These are phyloP conservation scores for Zygothrica quintamaculata DNA, from an alignment of 2,888 invertebrate species.

Conservation along the genomic window DNA sequence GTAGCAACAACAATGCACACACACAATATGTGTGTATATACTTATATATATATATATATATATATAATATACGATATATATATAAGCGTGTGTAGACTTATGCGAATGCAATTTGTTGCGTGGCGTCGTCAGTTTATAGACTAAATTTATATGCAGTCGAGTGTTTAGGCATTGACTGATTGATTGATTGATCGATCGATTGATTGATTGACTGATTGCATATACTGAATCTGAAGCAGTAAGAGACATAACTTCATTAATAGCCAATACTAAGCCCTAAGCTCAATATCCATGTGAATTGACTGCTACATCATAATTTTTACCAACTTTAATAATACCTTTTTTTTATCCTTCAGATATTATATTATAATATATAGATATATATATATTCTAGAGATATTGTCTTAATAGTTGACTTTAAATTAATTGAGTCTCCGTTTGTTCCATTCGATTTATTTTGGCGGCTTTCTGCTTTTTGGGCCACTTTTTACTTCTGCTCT, in stretches of 20 bases:
- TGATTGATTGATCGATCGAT: slow-evolving; percentile 54
- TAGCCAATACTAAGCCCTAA: too few relatives aligned
- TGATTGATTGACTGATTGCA: slow-evolving; percentile 49
- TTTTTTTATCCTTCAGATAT: too few relatives aligned
- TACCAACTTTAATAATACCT: too few relatives aligned
- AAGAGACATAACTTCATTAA: background rate
- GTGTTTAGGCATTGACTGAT: slow-evolving; percentile 65
- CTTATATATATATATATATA: slow-evolving; percentile 3
- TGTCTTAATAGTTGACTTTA: too few relatives aligned
- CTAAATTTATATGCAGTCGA: slow-evolving; percentile 71
- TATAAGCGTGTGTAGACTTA: too few relatives aligned
- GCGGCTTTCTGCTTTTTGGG: background rate
- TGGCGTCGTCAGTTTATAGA: slow-evolving; percentile 64
- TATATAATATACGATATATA: background rate
- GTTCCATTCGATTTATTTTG: background rate
- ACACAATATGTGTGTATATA: background rate
- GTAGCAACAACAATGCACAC: slow-evolving; percentile 1
- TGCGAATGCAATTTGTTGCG: slow-evolving; percentile 69
- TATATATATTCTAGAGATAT: too few relatives aligned
- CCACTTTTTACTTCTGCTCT: slow-evolving; percentile 3
- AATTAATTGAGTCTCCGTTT: background rate
- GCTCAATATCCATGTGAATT: too few relatives aligned
- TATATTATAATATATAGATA: too few relatives aligned
- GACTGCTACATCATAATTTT: too few relatives aligned
- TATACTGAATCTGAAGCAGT: slow-evolving; percentile 20